These are phyloP conservation scores for Channallabes apus DNA, from an alignment of 2,797 vertebrate species.

Conservation along the genomic window DNA sequence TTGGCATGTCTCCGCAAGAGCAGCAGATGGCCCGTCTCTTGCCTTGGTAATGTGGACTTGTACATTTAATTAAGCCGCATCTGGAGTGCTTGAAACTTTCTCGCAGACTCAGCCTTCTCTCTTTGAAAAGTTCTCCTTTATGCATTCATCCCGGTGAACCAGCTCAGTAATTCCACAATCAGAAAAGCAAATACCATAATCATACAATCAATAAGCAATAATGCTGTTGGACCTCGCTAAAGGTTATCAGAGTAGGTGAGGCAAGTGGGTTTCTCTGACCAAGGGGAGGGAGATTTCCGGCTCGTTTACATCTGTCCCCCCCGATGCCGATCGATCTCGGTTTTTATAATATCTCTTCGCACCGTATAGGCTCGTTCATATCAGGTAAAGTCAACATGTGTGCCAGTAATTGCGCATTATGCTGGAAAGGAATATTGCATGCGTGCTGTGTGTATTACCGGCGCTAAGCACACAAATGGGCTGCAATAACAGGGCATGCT, in stretches of 20 bases:
- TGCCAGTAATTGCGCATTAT: conserved; percentile 23
- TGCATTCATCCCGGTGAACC: neutral
- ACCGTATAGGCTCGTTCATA: conserved; percentile 16
- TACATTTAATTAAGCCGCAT: conserved; percentile 54
- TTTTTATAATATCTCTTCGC: neutral
- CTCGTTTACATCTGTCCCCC: neutral
- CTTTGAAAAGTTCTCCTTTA: neutral
- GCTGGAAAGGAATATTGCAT: conserved; percentile 9
- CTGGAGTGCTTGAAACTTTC: conserved; percentile 48
- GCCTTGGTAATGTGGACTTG: conserved; percentile 55
- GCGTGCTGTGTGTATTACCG: neutral
- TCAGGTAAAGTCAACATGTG: conserved; percentile 51
- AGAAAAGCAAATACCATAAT: conserved; percentile 46
- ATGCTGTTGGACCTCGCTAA: neutral
- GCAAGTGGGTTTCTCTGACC: neutral
- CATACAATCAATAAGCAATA: conserved; percentile 34
- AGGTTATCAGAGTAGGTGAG: conserved; percentile 10
- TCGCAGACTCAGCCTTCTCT: conserved; percentile 19
- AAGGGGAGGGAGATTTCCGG: neutral
- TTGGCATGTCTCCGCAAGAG: conserved; percentile 53
- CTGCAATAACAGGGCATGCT: conserved; percentile 18
- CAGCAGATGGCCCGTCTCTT: conserved; percentile 57
- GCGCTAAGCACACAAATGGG: conserved; percentile 16
- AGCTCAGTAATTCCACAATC: conserved; percentile 25
- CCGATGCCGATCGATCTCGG: conserved; percentile 32